phyloP scores from a whole-genome alignment of 2,797 vertebrate species.

The Strix occidentalis region DNA sequence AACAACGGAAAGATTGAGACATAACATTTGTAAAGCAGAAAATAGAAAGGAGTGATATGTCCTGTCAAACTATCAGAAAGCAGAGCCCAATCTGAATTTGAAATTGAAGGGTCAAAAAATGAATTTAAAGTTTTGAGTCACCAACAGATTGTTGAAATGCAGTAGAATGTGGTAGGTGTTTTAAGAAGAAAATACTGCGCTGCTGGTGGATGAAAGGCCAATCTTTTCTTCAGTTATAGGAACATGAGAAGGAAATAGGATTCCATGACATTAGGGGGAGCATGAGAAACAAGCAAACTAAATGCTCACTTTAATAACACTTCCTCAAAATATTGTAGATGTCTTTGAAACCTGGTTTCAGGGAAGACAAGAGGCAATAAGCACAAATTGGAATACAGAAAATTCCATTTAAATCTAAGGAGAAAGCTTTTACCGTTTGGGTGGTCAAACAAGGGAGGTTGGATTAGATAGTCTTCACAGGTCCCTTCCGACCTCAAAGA shows the following conservation, averaged over 20 bases:
- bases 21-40: conserved; percentile 27
- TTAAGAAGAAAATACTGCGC: not conserved
- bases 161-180: not conserved
- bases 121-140: not conserved
- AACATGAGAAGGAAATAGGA: not conserved
- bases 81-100: not conserved
- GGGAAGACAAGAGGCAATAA: not conserved
- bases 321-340: not conserved
- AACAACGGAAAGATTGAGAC: not conserved
- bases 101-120: not conserved
- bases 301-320: not conserved
- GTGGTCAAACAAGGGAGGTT: not conserved
- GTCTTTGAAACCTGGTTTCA: not conserved
- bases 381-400: not conserved
- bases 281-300: not conserved
- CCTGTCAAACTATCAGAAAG: not conserved
- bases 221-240: not conserved
- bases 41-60: not conserved
- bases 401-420: not conserved
- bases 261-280: not conserved
- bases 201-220: not conserved
- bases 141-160: not conserved
- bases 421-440: not conserved
- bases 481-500: not conserved
- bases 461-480: not conserved